phyloP scores from a whole-genome alignment of 2,113 vertebrate genomes.

The rabbit (Oryctolagus cuniculus) region DNA sequence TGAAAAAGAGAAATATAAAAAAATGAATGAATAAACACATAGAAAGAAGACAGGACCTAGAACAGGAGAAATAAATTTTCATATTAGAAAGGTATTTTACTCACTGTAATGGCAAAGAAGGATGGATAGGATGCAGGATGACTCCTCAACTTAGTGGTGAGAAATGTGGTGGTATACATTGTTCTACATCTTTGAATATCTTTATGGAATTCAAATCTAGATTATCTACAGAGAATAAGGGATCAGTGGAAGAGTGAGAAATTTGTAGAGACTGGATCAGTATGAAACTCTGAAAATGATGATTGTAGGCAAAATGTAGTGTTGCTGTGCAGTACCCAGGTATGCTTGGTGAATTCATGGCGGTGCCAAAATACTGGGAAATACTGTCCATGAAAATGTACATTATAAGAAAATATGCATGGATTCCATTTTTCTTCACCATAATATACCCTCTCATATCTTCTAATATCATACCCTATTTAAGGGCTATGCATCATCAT shows the following conservation, averaged over 20 bases:
- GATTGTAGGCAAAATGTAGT: too few species aligned
- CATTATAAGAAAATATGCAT: too few species aligned
- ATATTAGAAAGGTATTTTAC: background rate
- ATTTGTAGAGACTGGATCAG: background rate
- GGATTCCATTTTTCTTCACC: too few species aligned
- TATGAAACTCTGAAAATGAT: background rate
- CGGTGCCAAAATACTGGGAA: background rate
- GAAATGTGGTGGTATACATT: background rate
- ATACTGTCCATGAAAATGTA: too few species aligned
- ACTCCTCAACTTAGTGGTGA: background rate
- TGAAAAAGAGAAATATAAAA: background rate
- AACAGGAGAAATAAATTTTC: background rate
- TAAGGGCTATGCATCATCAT: background rate
- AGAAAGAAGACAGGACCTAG: background rate
- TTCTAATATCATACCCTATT: conserved; percentile 27
- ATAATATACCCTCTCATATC: background rate
- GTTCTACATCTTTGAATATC: background rate
- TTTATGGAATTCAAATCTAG: background rate
- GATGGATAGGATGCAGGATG: background rate
- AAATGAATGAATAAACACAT: background rate
- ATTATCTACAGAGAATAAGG: background rate
- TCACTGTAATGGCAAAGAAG: background rate
- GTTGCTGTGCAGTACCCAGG: too few species aligned
- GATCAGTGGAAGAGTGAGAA: background rate
- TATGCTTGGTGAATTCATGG: background rate